These are phyloP conservation scores for Phaethornis superciliosus DNA, from an alignment of 2,113 vertebrate species.

Conservation along the genomic window DNA sequence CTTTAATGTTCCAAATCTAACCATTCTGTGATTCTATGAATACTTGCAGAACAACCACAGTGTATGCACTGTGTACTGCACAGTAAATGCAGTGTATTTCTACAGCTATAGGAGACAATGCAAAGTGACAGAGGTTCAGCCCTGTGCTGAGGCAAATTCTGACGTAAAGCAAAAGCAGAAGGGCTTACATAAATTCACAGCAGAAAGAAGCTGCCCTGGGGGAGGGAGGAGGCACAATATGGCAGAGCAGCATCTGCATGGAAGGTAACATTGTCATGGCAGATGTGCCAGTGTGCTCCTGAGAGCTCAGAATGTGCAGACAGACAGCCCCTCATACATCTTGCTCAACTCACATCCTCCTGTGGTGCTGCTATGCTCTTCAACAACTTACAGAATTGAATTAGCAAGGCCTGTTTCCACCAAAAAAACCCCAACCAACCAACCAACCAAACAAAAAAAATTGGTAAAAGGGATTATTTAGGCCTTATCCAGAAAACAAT, in stretches of 20 bases:
- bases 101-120: neutral
- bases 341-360: neutral
- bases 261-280: neutral
- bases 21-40: neutral
- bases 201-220: neutral
- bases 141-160: neutral
- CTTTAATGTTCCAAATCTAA: too few relatives aligned
- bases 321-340: fast-evolving
- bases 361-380: neutral
- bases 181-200: neutral
- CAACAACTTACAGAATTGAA: neutral
- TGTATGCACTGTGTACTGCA: too few relatives aligned
- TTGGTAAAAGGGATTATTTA: neutral
- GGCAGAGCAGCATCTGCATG: neutral
- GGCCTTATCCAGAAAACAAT: neutral
- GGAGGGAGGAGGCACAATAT: fast-evolving
- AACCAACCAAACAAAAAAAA: too few relatives aligned
- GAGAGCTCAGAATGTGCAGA: neutral
- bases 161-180: neutral
- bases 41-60: neutral
- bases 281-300: fast-evolving
- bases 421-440: too few relatives aligned
- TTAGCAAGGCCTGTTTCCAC: too few relatives aligned
- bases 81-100: neutral
- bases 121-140: fast-evolving